Evolutionary conservation across 1,140 invertebrate species (phyloP).

Genomic region (Euglossa dilemma): DNA sequence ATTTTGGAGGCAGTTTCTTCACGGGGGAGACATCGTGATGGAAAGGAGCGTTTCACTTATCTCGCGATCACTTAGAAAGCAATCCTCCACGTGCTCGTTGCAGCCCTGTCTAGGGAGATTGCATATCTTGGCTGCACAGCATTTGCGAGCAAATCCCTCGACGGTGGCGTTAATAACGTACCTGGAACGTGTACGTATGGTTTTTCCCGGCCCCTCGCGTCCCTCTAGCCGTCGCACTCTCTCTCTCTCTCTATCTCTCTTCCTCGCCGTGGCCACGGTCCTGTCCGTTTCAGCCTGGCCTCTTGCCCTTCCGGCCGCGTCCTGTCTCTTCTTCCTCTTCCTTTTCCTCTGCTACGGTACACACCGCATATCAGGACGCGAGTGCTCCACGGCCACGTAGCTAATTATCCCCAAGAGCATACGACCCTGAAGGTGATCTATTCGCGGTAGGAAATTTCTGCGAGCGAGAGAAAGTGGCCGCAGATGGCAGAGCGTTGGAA

Average conservation of each 20-base stretch:
- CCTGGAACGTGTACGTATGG: conserved; percentile 59
- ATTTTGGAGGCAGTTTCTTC: background rate
- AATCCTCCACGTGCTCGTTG: conserved; percentile 57
- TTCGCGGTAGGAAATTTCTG: conserved; percentile 74
- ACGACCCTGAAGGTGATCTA: conserved; percentile 79
- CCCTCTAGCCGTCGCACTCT: background rate
- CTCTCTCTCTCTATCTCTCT: background rate
- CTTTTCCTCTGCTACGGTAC: conserved; percentile 55
- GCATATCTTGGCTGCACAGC: conserved; percentile 70
- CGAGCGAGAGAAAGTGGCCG: conserved; percentile 51
- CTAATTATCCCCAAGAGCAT: conserved; percentile 79
- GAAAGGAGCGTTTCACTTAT: conserved; percentile 66
- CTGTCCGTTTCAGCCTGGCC: background rate
- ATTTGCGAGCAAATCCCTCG: conserved; percentile 63
- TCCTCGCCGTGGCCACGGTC: background rate
- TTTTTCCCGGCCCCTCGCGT: conserved; percentile 49
- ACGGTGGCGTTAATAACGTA: conserved; percentile 72
- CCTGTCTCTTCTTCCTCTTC: conserved; percentile 45
- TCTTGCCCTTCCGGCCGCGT: background rate
- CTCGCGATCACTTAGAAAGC: conserved; percentile 70
- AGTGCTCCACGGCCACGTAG: conserved; percentile 73
- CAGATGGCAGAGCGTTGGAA: conserved; percentile 47
- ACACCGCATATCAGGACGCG: conserved; percentile 69
- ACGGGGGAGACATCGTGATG: conserved; percentile 24
- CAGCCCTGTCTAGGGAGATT: conserved; percentile 64